Evolutionary conservation across 2,797 vertebrate genomes (phyloP), one percentile per base, ranked within the genome.

Genomic region (Xiphophorus birchmanni): DNA sequence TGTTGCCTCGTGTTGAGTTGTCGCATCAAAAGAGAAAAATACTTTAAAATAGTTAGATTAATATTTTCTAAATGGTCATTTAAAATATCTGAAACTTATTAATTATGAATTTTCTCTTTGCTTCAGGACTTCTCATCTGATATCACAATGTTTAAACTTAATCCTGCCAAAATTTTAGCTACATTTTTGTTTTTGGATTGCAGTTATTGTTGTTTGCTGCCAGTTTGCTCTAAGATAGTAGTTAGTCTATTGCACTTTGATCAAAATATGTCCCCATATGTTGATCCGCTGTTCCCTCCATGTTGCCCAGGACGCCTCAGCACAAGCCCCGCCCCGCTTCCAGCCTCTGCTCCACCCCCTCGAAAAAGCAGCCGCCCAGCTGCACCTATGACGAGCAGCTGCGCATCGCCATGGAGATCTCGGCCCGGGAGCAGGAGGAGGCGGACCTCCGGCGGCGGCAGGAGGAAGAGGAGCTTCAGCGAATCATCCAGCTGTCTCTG

Each of bases 401-500:
- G 80, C 96, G 97, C 18, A 91, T 99, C 89, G 98, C 98, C 91
- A 99, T 99, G 98, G 97, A 97, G 88, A 95, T 99, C 81, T 99
- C 98, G 0, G 97, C 97, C 0, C 96, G 96, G 47, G 98, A 99
- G 92, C 97, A 97, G 90, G 96, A 97, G 84, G 97, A 97, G 88
- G 96, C 96, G 5, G 96, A 97, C 93, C 94, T 95, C 48, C 95
- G 96, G n/a, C 96, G 92, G 12, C 96, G 94, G 71, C 97, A 90
- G 88, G 98, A 99, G 88, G 97, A 99, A 73, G 97, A 98, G 90
- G 97, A 99, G 90, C 96, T 99, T 50, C 96, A 97, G 93, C 95
- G 96, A n/a, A 98, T 99, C 93, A 96, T 99, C 89, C 96, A 95
- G 95, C 97, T 99, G 90, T 99, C 98, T 0, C 96, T 99, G 87